phyloP scores from a whole-genome alignment of 2,888 invertebrate genomes.

The Sinopyrophorus schimmeli region DNA sequence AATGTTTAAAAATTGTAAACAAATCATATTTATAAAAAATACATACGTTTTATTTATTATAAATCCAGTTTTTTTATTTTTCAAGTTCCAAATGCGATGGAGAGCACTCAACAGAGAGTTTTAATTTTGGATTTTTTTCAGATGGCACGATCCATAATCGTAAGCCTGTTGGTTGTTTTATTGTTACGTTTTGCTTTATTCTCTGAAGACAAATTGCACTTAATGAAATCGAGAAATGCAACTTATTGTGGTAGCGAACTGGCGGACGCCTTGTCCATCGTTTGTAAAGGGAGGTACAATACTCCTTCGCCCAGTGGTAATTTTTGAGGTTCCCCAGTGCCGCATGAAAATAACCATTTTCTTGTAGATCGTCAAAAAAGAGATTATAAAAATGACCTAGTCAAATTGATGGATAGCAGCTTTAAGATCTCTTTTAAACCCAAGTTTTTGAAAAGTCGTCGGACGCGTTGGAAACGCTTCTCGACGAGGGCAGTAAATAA shows the following conservation, averaged over 20 bases:
- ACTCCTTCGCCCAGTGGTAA: neutral
- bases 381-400: no score
- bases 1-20: constrained; percentile 14
- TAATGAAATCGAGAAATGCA: constrained; percentile 7
- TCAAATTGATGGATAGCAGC: neutral
- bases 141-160: no score
- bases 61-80: constrained; percentile 1
- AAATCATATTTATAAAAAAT: constrained; percentile 14
- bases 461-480: constrained; percentile 35
- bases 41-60: constrained; percentile 19
- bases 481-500: no score
- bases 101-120: neutral
- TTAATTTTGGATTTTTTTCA: no score
- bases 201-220: neutral
- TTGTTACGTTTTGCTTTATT: neutral
- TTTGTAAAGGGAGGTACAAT: constrained; percentile 6
- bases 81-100: neutral
- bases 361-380: no score
- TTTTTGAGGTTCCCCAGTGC: no score
- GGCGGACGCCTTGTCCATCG: constrained; percentile 3
- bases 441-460: constrained; percentile 38
- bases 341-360: no score
- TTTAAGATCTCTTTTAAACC: constrained; percentile 36
- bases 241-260: constrained; percentile 8
- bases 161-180: no score